Base-by-base conservation (phyloP, 1,140 invertebrate genomes). In the Trichonephila clavipes region DNA sequence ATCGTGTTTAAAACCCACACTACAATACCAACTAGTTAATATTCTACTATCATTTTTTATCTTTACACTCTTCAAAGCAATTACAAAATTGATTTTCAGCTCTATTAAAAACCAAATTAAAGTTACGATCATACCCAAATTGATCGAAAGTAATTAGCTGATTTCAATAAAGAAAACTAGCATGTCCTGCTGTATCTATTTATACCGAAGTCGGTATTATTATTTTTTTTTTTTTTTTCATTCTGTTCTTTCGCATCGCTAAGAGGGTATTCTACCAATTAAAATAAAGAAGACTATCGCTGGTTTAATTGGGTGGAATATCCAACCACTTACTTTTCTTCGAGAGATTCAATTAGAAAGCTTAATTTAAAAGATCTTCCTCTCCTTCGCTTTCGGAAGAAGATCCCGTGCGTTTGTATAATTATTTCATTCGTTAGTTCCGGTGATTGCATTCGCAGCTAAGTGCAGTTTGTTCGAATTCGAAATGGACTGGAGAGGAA, bases 391-490 rank as follows among this genome's bases (percentile, higher is more conserved):
- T 51, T 51, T 51, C 10, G 51, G 51, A 51, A 51, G 40, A 7
- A 51, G 40, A 7, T 58, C 44, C n/a, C 14, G 24, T 44, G 61
- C 24, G 61, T 62, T 58, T 34, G 85, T 87, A 34, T 40, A 87
- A 64, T 87, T 61, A 87, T 64, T 87, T 87, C 58, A 61, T 87
- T 87, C 85, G 59, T 87, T 87, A 87, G 51, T 87, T 87, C 62
- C 61, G 51, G n/a, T 59, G 44, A 83, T 59, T 83, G 82, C 19
- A 83, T 58, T 51, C 28, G 40, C 51, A 44, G 82, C 28, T 77
- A 77, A 77, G 72, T 77, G 72, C 72, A 77, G 72, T 77, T 77
- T 40, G 72, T 77, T 19, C 14, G 16, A 77, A 77, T 77, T 40
- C 24, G 72, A 18, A 77, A 77, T 77, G 34, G 16, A 77, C 18